Evolutionary conservation across 2,113 vertebrate genomes (phyloP), one percentile per base, ranked within the genome.

Genomic region (Genyomyrus donnyi): DNA sequence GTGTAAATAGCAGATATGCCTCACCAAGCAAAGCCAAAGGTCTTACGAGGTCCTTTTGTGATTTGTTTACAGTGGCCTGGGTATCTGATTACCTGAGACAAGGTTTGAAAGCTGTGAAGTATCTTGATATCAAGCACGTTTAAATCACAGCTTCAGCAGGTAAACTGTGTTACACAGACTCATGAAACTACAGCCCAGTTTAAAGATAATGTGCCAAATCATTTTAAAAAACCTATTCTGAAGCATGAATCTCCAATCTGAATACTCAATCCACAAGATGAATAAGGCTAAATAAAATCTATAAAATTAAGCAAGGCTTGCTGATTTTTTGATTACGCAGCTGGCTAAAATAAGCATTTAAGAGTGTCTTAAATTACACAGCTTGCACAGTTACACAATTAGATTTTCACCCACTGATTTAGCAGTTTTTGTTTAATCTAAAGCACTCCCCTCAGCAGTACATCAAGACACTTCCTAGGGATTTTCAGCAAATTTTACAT

Each of bases 1-100:
- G 50, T 35, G 35, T 84, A 80, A 89, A 80, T 62, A 88, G 15
- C 31, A 84, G 88, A 24, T 21, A 89, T 31, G 74, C 19, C 88
- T 53, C 49, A 27, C 27, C 50, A 24, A 84, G 31, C 19, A 83
- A 58, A 27, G 10, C 21, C 27, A 53, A 21, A 84, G 39, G 74
- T 27, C n/a, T 83, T 42, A 58, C 39, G 42, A 42, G 74, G 39
- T 52, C 35, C 48, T 49, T 84, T 56, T 89, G 50, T 84, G 35
- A 35, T 84, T 46, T 58, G 50, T 89, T 84, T 89, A 31, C 35
- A 13, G 49, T 52, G 46, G n/a, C 10, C 50, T 39, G 85, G 27
- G 49, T 53, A 39, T 21, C 27, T 19, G 24, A 35, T 15, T 35
- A 24, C 21, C 88, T 66, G 56, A 42, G 15, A 46, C 15, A 8